Conservation (phyloP, 2,797 vertebrate genomes). For the Apogon hyalosoma region DNA sequence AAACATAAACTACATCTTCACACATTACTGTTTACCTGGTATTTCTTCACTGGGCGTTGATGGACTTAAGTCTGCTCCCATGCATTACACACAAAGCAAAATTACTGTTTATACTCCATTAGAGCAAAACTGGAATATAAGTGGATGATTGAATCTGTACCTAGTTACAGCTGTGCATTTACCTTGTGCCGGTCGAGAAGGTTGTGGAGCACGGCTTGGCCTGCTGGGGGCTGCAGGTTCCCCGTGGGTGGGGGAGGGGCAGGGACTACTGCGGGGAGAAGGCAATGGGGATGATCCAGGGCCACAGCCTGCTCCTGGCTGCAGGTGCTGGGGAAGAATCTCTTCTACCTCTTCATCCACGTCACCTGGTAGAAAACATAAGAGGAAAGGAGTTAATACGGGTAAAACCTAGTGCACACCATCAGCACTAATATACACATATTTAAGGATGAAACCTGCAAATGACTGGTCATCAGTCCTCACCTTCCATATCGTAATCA, state of each 20-base stretch:
- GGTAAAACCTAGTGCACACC: background rate
- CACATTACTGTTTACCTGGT: constrained; percentile 71
- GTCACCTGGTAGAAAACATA: constrained; percentile 84
- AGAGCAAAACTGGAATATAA: background rate
- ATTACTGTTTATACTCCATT: constrained; percentile 49
- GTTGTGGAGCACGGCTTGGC: constrained; percentile 86
- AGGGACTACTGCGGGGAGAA: constrained; percentile 93
- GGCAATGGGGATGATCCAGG: constrained; percentile 89
- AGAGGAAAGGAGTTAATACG: background rate
- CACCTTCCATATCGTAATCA: constrained; percentile 98
- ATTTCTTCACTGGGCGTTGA: constrained; percentile 63
- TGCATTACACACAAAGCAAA: constrained; percentile 63
- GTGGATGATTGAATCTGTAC: background rate
- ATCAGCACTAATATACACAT: background rate
- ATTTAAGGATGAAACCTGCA: background rate
- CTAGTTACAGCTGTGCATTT: constrained; percentile 6
- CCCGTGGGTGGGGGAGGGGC: constrained; percentile 92
- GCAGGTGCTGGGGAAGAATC: constrained; percentile 95
- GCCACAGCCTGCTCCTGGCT: constrained; percentile 85
- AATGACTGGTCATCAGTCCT: constrained; percentile 5
- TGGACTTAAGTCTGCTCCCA: constrained; percentile 75
- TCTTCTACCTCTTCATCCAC: constrained; percentile 96
- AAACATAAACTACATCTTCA: constrained; percentile 29
- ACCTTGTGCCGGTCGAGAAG: constrained; percentile 86
- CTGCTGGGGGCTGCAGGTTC: constrained; percentile 87